Base-by-base conservation (phyloP, 2,888 invertebrate genomes). In the Argyresthia albistria region DNA sequence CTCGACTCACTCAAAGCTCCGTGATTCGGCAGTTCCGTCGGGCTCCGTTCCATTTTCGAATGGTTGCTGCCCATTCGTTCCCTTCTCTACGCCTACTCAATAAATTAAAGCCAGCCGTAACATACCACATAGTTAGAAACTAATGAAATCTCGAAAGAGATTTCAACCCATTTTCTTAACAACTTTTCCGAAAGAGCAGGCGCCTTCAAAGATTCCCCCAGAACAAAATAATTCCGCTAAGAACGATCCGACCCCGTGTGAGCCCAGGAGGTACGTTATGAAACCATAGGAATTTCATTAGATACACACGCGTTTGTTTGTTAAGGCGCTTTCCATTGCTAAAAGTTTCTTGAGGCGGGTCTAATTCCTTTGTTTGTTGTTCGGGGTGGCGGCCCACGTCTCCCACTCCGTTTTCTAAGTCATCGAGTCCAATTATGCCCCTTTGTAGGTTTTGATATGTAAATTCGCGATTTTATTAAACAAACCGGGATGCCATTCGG, bases 371-470 rank as follows among this genome's bases (percentile, higher is more conserved):
- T 86, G 87, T 87, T 87, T 53, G 82, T 83, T 80, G 75, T 75
- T 15, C 63, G 25, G 25, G 83, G 80, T 75, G 78, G 78, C 68
- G 63, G 60, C 76, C 78, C 73, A 65, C 67, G 66, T 76, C 81
- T 70, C 81, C 84, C 81, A 73, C 83, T 80, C 83, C 81, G 86
- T 87, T 87, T 87, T 87, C 87, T 87, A 87, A 87, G 84, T 87
- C 86, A 87, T 87, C 87, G 86, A 83, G 79, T 87, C 86, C 87
- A 87, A 87, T 87, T 87, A 87, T 87, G 86, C 86, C 82, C 87
- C 87, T 87, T 87, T 87, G 87, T 87, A 86, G 86, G 87, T 86
- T 87, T 86, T 87, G 87, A 87, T 87, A 87, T 87, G 87, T 87
- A 87, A 87, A 87, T 87, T 83, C 86, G 74, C 80, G 80, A 87